Percentiles rank a stretch among this genome's conserved stretches.
phyloP scores from a whole-genome alignment of 2,888 invertebrate genomes.

The Dimorphilus gyrociliatus region DNA sequence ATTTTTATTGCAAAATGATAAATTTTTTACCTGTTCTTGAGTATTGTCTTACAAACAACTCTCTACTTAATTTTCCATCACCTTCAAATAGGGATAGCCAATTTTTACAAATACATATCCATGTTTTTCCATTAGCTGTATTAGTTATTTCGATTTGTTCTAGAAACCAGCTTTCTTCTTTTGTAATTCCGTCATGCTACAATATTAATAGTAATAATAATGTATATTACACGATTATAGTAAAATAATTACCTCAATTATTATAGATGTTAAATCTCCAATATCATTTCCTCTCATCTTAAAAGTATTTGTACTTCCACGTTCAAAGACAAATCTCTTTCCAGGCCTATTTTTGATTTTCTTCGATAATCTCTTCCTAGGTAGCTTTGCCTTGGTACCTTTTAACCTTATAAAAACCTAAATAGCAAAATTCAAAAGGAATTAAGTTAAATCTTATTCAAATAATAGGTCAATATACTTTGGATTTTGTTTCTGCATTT shows the following conservation, averaged over 20 bases:
- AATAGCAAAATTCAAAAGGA: no score
- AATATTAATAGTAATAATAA: slow-evolving; percentile 1
- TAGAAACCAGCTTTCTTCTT: slow-evolving; percentile 34
- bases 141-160: slow-evolving; percentile 32
- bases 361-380: slow-evolving; percentile 26
- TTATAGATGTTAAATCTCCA: slow-evolving; percentile 29
- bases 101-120: slow-evolving; percentile 32
- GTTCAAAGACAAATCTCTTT: slow-evolving; percentile 28
- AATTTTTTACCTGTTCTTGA: slow-evolving; percentile 28
- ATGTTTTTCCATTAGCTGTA: slow-evolving; percentile 16
- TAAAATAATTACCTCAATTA: slow-evolving; percentile 25
- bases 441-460: neutral
- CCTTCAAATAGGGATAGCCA: slow-evolving; percentile 35
- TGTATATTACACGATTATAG: slow-evolving; percentile 2
- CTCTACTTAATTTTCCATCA: slow-evolving; percentile 27
- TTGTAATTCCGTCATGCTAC: slow-evolving; percentile 32
- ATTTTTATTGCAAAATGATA: neutral
- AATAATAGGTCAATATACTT: slow-evolving; percentile 14
- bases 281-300: slow-evolving; percentile 30
- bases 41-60: slow-evolving; percentile 24
- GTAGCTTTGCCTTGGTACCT: slow-evolving; percentile 28
- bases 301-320: slow-evolving; percentile 33
- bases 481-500: slow-evolving; percentile 31
- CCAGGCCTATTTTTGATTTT: slow-evolving; percentile 18
- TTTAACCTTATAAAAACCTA: slow-evolving; percentile 30